Base-by-base conservation (phyloP, 2,797 vertebrate species). In the Pseudochromis fuscus region DNA sequence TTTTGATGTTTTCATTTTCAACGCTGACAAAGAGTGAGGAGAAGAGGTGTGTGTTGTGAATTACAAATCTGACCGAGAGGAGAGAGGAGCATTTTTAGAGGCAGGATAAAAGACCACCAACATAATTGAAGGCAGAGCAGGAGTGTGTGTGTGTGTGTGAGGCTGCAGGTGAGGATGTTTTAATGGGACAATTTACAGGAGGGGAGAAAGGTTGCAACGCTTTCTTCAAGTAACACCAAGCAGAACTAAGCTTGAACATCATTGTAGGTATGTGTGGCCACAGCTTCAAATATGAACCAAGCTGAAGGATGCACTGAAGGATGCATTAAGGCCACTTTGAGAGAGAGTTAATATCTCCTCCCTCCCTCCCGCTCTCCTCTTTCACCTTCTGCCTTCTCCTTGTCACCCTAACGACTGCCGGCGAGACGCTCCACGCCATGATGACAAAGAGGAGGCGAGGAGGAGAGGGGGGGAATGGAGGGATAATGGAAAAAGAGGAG, bases 401-500 rank as follows among this genome's bases (percentile, higher is more conserved):
- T 46, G 62, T 72, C 75, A 67, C 45, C 72, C 46, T 53, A 70
- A 73, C 44, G 25, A 72, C 77, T 31, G 44, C 35, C 53, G 62
- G 27, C n/a, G 25, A 62, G 49, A 59, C 11, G 59, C 19, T 46
- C 49, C 37, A 23, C 7, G 1, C 8, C 52, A 57, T 70, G 64
- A 82, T 76, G 79, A 78, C 24, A 53, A 59, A 79, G 46, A 77
- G 72, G 27, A 49, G 58, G 62, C 1, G 23, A 74, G 31, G 10
- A 16, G 35, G 38, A 70, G 21, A 79, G 25, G 53, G 16, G 65
- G 33, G 67, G 5, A 79, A 76, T 45, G 44, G 67, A 56, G 46
- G 11, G 64, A 45, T 79, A 68, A 83, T 59, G 64, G 74, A 27
- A 52, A n/a, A 13, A 44, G 11, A 62, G 67, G 38, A 18, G 25